Evolutionary conservation across 2,113 vertebrate genomes (phyloP).

Genomic region (Crotalus horridus): DNA sequence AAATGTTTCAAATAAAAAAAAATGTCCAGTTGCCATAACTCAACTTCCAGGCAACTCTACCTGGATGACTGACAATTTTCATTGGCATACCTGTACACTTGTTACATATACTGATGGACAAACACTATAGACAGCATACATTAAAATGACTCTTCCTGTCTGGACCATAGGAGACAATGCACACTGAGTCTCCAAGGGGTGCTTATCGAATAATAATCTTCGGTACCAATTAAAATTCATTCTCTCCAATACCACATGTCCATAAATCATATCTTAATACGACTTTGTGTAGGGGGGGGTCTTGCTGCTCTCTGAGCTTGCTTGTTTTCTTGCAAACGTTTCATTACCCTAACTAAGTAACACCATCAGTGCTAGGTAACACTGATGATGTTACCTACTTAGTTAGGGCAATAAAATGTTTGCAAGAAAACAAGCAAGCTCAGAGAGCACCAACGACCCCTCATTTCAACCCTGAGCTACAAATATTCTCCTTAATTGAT

Average conservation of each 20-base stretch:
- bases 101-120: background rate
- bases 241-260: background rate
- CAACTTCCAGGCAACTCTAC: background rate
- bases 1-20: background rate
- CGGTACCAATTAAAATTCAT: background rate
- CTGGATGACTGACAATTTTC: background rate
- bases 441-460: no score
- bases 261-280: background rate
- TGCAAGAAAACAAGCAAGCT: no score
- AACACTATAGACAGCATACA: background rate
- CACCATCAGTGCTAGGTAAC: no score
- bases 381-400: no score
- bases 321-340: no score
- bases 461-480: no score
- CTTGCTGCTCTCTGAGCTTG: no score
- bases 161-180: background rate
- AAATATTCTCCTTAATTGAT: background rate
- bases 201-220: background rate
- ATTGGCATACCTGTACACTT: background rate
- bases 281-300: background rate
- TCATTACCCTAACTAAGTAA: no score
- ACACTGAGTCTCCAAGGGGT: background rate
- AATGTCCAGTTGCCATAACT: background rate
- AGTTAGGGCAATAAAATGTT: no score
- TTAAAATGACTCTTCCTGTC: background rate